These are phyloP conservation scores for Gadus macrocephalus DNA, from an alignment of 2,113 vertebrate species.

Conservation along the genomic window DNA sequence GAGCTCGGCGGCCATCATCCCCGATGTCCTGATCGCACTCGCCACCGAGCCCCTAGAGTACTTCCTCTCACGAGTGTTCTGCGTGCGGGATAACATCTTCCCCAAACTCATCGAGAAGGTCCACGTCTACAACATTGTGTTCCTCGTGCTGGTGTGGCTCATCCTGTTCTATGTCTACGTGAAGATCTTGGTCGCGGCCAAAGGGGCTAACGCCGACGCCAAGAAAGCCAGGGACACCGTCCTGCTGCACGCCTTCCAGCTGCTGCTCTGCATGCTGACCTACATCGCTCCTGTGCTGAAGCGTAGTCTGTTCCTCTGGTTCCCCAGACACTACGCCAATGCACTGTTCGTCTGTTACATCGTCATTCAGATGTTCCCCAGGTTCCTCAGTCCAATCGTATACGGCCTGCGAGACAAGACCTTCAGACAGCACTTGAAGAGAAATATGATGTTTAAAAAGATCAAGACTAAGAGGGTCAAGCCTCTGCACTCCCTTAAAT, in stretches of 20 bases:
- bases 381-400: conserved; percentile 60
- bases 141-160: conserved; percentile 50
- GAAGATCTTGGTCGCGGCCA: conserved; percentile 49
- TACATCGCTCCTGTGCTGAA: conserved; percentile 43
- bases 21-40: conserved; percentile 56
- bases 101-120: conserved; percentile 37
- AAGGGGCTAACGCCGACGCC: conserved; percentile 14
- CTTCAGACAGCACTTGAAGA: conserved; percentile 52
- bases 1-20: conserved; percentile 24
- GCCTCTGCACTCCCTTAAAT: background rate
- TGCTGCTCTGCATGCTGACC: conserved; percentile 60
- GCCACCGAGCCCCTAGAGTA: conserved; percentile 45
- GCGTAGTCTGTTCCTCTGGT: conserved; percentile 3
- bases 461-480: background rate
- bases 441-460: conserved; percentile 28
- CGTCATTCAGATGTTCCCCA: conserved; percentile 55
- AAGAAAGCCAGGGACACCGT: conserved; percentile 64
- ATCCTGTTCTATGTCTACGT: conserved; percentile 51
- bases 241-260: conserved; percentile 59
- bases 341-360: conserved; percentile 40
- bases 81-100: conserved; percentile 39
- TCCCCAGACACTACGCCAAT: conserved; percentile 1
- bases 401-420: conserved; percentile 64
- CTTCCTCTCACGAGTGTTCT: conserved; percentile 42
- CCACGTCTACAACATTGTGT: conserved; percentile 27